Evolutionary conservation across 1,140 invertebrate species (phyloP).

Genomic region (Drosophila ficusphila): DNA sequence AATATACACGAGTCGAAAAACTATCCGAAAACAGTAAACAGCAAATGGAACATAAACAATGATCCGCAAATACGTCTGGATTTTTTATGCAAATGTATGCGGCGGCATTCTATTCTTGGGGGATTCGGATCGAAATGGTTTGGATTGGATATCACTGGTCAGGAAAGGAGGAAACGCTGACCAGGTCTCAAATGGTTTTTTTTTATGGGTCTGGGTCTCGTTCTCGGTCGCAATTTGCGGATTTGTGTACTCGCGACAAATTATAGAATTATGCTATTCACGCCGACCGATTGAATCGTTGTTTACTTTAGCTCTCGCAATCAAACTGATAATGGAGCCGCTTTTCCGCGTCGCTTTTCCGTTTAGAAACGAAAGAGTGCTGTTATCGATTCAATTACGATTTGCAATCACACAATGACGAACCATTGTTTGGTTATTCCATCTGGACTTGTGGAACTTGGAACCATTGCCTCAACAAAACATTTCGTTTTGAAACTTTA

Average conservation of each 20-base stretch:
- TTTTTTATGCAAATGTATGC: slow-evolving; percentile 68
- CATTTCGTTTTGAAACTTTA: too few relatives aligned
- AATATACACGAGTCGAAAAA: slow-evolving; percentile 18
- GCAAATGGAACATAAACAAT: slow-evolving; percentile 20
- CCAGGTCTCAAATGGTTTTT: neutral
- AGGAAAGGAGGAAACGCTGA: slow-evolving; percentile 20
- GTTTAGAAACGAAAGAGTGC: neutral
- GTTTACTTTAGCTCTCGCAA: slow-evolving; percentile 23
- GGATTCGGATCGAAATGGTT: neutral
- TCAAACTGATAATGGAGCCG: slow-evolving; percentile 51
- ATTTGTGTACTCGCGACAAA: slow-evolving; percentile 48
- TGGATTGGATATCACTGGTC: neutral
- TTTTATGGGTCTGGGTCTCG: slow-evolving; percentile 1
- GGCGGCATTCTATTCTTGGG: slow-evolving; percentile 13
- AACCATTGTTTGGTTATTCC: slow-evolving; percentile 8
- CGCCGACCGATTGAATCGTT: slow-evolving; percentile 10
- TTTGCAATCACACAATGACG: neutral
- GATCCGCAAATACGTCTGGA: slow-evolving; percentile 43
- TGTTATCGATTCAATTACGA: slow-evolving; percentile 24
- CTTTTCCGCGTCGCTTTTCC: slow-evolving; percentile 51
- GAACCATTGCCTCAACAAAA: too few relatives aligned
- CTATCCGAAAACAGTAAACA: slow-evolving; percentile 42
- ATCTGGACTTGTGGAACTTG: neutral
- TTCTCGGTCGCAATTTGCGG: slow-evolving; percentile 10
- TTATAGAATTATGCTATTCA: slow-evolving; percentile 46